phyloP scores from a whole-genome alignment of 1,140 invertebrate species.

The Zaprionus kolodkinae region DNA sequence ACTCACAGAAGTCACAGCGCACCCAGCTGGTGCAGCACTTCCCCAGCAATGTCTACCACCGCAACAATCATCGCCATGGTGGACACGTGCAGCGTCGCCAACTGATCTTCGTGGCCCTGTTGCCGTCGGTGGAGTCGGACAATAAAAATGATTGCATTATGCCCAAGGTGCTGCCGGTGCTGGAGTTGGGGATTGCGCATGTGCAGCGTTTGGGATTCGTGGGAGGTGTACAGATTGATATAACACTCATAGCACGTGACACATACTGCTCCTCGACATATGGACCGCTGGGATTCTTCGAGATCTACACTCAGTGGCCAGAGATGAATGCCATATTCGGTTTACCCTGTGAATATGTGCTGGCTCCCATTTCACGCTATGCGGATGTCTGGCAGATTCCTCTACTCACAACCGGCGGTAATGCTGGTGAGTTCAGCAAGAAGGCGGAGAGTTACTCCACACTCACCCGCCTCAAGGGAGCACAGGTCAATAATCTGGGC shows the following conservation, averaged over 20 bases:
- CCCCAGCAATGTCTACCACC: slow-evolving; percentile 30
- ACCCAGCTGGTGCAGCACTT: slow-evolving; percentile 71
- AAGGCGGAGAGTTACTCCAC: slow-evolving; percentile 87
- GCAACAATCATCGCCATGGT: slow-evolving; percentile 19
- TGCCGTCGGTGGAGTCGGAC: slow-evolving; percentile 70
- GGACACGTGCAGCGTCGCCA: slow-evolving; percentile 44
- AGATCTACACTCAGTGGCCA: slow-evolving; percentile 86
- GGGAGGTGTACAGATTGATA: slow-evolving; percentile 88
- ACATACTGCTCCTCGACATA: slow-evolving; percentile 92
- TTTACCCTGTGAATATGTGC: slow-evolving; percentile 95
- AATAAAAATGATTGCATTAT: slow-evolving; percentile 85
- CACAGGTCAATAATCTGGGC: slow-evolving; percentile 89
- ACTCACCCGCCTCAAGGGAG: slow-evolving; percentile 94
- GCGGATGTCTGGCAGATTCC: slow-evolving; percentile 95
- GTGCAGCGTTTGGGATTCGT: slow-evolving; percentile 86
- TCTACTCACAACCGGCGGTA: slow-evolving; percentile 92
- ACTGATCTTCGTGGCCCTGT: slow-evolving; percentile 68
- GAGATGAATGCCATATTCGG: slow-evolving; percentile 93
- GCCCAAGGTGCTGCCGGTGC: slow-evolving; percentile 89
- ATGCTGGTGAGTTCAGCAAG: slow-evolving; percentile 89
- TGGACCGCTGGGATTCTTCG: slow-evolving; percentile 91
- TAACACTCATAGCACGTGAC: slow-evolving; percentile 89
- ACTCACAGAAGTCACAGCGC: slow-evolving; percentile 62
- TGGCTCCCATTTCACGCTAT: slow-evolving; percentile 95
- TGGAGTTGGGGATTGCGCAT: slow-evolving; percentile 89